Conservation (phyloP, 2,113 vertebrate species). For the Murina feae region DNA sequence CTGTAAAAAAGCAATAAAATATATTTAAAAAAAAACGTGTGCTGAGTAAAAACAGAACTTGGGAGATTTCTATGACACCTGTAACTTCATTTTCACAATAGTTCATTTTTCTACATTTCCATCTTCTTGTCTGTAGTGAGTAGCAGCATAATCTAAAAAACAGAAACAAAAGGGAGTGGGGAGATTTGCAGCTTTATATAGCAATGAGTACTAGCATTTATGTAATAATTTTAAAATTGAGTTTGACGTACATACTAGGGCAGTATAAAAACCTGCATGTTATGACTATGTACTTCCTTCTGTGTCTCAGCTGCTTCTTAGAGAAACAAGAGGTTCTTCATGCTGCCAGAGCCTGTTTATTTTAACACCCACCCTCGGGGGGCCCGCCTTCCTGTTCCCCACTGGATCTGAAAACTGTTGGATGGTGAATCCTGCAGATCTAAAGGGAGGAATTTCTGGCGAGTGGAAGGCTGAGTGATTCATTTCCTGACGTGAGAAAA, state of each 20-base stretch:
- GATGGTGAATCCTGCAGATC: slow-evolving; percentile 26
- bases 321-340: neutral
- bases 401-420: slow-evolving; percentile 14
- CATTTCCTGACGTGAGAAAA: slow-evolving; percentile 49
- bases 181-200: neutral
- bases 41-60: neutral
- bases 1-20: no score
- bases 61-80: neutral
- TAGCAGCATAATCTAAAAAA: neutral
- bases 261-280: neutral
- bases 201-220: neutral
- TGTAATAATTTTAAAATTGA: neutral
- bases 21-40: neutral
- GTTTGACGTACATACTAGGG: neutral
- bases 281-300: neutral
- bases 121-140: neutral
- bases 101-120: neutral
- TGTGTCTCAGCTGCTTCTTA: neutral
- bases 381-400: neutral
- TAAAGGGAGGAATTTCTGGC: slow-evolving; percentile 42
- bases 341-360: neutral
- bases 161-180: neutral
- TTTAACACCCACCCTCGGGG: neutral
- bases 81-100: neutral
- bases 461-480: slow-evolving; percentile 30